Evolutionary conservation across 2,113 vertebrate genomes (phyloP), one percentile per base, ranked within the genome.

Genomic region (Melanerpes aurifrons): DNA sequence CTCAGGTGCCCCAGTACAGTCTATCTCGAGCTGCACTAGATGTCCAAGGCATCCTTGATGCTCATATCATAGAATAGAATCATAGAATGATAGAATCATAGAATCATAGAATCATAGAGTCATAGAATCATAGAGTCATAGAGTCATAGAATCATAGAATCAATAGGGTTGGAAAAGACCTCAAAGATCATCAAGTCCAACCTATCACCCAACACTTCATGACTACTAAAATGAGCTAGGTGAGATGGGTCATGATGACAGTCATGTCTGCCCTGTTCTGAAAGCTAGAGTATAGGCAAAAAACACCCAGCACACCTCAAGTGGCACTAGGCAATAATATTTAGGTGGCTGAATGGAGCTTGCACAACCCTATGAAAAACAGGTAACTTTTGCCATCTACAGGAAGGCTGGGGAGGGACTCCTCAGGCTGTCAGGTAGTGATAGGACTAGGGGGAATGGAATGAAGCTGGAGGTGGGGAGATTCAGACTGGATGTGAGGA

Each of bases 321-420:
- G 78, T 5, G 12, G 18, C 26, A 21, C 14, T 19, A 35, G 24
- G 7, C 58, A 37, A 15, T 86, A 26, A 5, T 15, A 26, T 77
- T 74, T 31, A 63, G 8, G 12, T 57, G 19, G 21, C 11, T 12
- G 4, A 61, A 71, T 1, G 13, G 20, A 82, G 35, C 21, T 81
- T 54, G 10, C 7, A 14, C 57, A 83, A 74, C n/a, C 21, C 35
- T 14, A 26, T 20, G 20, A 66, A 89, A 89, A 68, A 15, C n/a
- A 63, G 1, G 11, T 10, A 74, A 19, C 17, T 54, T 72, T 40
- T 85, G 37, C 59, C 29, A 35, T 29, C 82, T 80, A 24, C 28
- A 57, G 37, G 0, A 0, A 83, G 11, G 2, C n/a, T 45, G 35
- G 35, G 35, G 35, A 35, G 35, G 35, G 35, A 35, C 35, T 35